phyloP scores from a whole-genome alignment of 2,797 vertebrate genomes.

The Argyrosomus regius region DNA sequence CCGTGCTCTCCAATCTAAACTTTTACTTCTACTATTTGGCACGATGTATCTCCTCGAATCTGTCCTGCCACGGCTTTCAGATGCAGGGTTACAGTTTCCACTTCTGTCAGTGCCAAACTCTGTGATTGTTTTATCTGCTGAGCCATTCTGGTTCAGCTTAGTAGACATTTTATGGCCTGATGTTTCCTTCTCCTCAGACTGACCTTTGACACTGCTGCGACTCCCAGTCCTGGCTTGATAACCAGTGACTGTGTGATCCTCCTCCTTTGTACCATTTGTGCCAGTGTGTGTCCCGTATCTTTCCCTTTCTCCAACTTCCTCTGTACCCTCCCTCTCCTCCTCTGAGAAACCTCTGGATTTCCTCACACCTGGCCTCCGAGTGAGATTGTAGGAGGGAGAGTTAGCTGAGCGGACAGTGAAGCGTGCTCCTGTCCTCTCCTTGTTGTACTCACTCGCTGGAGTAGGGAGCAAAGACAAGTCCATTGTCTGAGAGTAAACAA shows the following conservation, averaged over 20 bases:
- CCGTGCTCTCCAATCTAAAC: slow-evolving; percentile 72
- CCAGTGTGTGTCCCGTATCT: not conserved
- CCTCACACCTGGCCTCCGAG: slow-evolving; percentile 53
- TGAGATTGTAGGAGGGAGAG: slow-evolving; percentile 65
- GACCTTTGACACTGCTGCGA: slow-evolving; percentile 24
- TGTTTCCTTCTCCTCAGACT: slow-evolving; percentile 42
- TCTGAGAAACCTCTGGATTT: slow-evolving; percentile 19
- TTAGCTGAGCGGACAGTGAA: slow-evolving; percentile 82
- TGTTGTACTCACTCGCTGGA: slow-evolving; percentile 49
- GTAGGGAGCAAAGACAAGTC: slow-evolving; percentile 69
- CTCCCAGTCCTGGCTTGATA: slow-evolving; percentile 33
- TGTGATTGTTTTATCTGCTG: slow-evolving; percentile 30
- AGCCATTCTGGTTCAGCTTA: slow-evolving; percentile 45
- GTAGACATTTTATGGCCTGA: slow-evolving; percentile 19
- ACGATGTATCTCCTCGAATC: slow-evolving; percentile 52
- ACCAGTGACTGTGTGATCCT: slow-evolving; percentile 25
- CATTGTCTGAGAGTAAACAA: slow-evolving; percentile 77
- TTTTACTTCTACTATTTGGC: slow-evolving; percentile 75
- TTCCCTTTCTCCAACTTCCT: slow-evolving; percentile 12
- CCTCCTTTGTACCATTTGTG: slow-evolving; percentile 30
- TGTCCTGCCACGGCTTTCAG: slow-evolving; percentile 55
- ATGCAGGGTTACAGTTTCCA: slow-evolving; percentile 20
- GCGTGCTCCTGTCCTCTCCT: slow-evolving; percentile 32
- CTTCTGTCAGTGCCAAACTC: slow-evolving; percentile 37
- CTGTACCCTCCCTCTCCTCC: not conserved